Conservation (phyloP, 2,797 vertebrate genomes). For the Pangasius krempfi region DNA sequence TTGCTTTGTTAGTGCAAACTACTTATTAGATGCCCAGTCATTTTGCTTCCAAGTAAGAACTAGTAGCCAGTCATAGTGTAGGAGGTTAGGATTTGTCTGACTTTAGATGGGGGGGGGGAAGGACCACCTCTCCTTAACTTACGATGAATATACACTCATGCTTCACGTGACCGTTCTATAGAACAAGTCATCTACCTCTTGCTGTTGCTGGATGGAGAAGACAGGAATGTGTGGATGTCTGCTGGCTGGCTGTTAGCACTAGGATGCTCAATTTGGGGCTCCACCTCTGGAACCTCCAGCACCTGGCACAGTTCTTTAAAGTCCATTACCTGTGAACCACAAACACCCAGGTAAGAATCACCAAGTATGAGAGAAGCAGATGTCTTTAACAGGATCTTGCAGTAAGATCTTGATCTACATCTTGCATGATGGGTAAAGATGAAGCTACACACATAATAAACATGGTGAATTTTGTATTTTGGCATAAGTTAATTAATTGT, state of each 20-base stretch:
- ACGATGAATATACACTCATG: not conserved
- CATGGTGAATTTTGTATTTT: not conserved
- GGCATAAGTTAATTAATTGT: no score
- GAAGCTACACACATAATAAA: not conserved
- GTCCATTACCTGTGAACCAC: slow-evolving; percentile 81
- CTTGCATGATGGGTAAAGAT: not conserved
- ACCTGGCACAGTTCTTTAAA: slow-evolving; percentile 87
- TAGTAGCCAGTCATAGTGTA: not conserved
- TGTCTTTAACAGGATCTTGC: not conserved
- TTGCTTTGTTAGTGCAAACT: not conserved
- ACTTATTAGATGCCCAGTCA: not conserved
- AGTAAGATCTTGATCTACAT: not conserved
- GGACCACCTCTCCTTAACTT: not conserved
- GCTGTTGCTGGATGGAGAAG: slow-evolving; percentile 86
- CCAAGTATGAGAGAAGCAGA: not conserved
- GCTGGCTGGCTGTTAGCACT: slow-evolving; percentile 72
- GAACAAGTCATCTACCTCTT: slow-evolving; percentile 77
- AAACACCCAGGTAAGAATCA: slow-evolving; percentile 5
- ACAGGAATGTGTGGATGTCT: slow-evolving; percentile 88
- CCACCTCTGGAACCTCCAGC: slow-evolving; percentile 83
- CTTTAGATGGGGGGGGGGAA: not conserved
- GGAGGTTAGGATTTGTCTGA: not conserved
- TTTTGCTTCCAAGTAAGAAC: not conserved
- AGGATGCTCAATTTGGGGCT: slow-evolving; percentile 72
- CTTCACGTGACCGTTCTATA: not conserved